phyloP scores from a whole-genome alignment of 2,888 invertebrate species.

The Andrena trimmerana region DNA sequence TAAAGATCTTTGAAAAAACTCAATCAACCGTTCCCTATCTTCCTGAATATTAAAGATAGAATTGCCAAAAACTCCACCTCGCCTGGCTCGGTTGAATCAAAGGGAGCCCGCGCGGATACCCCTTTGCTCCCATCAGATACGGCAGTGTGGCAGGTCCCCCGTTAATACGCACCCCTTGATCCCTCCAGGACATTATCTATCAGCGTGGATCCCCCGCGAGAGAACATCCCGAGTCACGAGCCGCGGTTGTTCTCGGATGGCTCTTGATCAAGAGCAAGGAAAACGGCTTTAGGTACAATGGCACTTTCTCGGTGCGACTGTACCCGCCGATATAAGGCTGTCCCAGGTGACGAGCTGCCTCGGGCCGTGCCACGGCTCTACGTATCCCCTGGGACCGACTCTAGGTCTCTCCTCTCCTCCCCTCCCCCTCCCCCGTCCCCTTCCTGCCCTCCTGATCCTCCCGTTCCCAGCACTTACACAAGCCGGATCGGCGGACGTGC shows the following conservation, averaged over 20 bases:
- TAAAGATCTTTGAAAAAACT: too few species aligned
- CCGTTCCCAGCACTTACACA: constrained; percentile 25
- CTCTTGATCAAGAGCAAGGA: constrained; percentile 74
- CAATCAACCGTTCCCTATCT: too few species aligned
- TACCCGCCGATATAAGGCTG: constrained; percentile 83
- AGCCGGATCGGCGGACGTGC: constrained; percentile 26
- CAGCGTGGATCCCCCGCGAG: constrained; percentile 27
- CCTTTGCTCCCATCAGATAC: not conserved
- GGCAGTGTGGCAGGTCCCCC: not conserved
- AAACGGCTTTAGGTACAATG: constrained; percentile 76
- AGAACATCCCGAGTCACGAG: constrained; percentile 50
- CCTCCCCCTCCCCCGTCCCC: constrained; percentile 18
- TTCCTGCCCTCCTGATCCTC: constrained; percentile 32
- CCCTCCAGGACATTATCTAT: constrained; percentile 34
- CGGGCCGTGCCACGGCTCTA: constrained; percentile 82
- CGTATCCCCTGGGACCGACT: constrained; percentile 81
- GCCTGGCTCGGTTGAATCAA: not conserved
- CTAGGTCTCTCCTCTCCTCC: constrained; percentile 67
- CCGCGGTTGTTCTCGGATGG: constrained; percentile 65
- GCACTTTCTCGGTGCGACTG: constrained; percentile 81
- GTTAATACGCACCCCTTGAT: constrained; percentile 40
- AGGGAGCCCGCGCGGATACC: not conserved
- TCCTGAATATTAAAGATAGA: too few species aligned
- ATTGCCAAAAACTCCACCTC: not conserved
- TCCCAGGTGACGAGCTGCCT: constrained; percentile 84